Evolutionary conservation across 2,888 invertebrate genomes (phyloP).

Genomic region (Eupelmus urozonus): DNA sequence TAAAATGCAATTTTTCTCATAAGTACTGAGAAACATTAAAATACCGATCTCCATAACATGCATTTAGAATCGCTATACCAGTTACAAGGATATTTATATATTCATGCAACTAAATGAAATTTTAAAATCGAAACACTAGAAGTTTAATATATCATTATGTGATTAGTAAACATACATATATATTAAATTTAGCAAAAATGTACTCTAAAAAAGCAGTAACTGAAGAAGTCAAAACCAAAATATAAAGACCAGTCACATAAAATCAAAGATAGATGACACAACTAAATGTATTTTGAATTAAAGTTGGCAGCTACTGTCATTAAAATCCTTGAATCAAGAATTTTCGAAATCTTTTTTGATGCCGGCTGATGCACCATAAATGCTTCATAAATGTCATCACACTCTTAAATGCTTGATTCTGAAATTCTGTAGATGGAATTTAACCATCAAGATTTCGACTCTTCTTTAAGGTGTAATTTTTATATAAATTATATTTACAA

Average conservation of each 20-base stretch:
- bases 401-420: constrained; percentile 11
- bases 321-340: not conserved
- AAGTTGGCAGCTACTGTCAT: not conserved
- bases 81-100: constrained; percentile 1
- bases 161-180: constrained; percentile 15
- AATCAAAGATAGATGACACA: constrained; percentile 5
- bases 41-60: constrained; percentile 28
- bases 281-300: not conserved
- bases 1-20: constrained; percentile 6
- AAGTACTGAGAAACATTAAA: constrained; percentile 17
- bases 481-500: constrained; percentile 50
- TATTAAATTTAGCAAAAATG: constrained; percentile 19
- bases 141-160: constrained; percentile 8
- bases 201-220: constrained; percentile 4
- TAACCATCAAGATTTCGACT: constrained; percentile 19
- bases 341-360: constrained; percentile 19
- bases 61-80: constrained; percentile 18
- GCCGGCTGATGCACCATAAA: constrained; percentile 6
- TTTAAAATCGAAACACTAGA: constrained; percentile 8
- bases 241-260: constrained; percentile 10
- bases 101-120: constrained; percentile 7
- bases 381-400: constrained; percentile 3
- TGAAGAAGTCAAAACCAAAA: constrained; percentile 41
- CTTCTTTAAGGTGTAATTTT: constrained; percentile 44
- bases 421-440: constrained; percentile 18